phyloP scores from a whole-genome alignment of 2,888 invertebrate genomes.

The Colletes collaris region DNA sequence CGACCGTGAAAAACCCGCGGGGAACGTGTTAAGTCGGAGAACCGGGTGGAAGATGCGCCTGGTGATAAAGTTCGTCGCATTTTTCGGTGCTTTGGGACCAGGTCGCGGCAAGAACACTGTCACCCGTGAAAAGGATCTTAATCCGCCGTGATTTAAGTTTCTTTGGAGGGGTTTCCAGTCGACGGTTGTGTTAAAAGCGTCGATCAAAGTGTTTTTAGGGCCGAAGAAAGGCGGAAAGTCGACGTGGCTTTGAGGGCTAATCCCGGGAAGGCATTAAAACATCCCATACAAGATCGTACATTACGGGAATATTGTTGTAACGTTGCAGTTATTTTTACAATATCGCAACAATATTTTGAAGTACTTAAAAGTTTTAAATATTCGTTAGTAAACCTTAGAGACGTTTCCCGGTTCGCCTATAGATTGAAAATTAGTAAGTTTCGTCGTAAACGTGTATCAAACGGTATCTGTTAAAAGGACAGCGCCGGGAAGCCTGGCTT shows the following conservation, averaged over 20 bases:
- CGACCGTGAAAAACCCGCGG: constrained; percentile 32
- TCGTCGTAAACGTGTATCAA: too few species aligned
- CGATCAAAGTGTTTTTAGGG: not conserved
- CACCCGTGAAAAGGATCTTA: constrained; percentile 31
- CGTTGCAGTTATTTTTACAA: too few species aligned
- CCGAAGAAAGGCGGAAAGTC: not conserved
- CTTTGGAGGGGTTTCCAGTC: not conserved
- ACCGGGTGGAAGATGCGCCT: constrained; percentile 23
- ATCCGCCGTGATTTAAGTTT: constrained; percentile 7
- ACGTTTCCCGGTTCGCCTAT: too few species aligned
- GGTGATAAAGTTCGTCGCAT: constrained; percentile 38
- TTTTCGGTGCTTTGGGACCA: constrained; percentile 24
- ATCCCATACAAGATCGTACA: too few species aligned
- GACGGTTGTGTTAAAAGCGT: not conserved
- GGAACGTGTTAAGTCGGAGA: constrained; percentile 33
- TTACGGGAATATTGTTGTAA: constrained; percentile 14
- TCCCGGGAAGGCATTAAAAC: constrained; percentile 15
- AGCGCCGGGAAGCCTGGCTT: not conserved
- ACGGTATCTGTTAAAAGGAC: too few species aligned
- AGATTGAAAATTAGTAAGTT: too few species aligned
- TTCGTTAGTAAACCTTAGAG: too few species aligned
- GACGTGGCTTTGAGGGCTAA: not conserved
- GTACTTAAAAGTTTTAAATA: too few species aligned
- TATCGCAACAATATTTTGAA: too few species aligned
- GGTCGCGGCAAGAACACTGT: constrained; percentile 8